Evolutionary conservation across 1,140 invertebrate genomes (phyloP), one percentile per base, ranked within the genome.

Genomic region (Procambarus virginalis): DNA sequence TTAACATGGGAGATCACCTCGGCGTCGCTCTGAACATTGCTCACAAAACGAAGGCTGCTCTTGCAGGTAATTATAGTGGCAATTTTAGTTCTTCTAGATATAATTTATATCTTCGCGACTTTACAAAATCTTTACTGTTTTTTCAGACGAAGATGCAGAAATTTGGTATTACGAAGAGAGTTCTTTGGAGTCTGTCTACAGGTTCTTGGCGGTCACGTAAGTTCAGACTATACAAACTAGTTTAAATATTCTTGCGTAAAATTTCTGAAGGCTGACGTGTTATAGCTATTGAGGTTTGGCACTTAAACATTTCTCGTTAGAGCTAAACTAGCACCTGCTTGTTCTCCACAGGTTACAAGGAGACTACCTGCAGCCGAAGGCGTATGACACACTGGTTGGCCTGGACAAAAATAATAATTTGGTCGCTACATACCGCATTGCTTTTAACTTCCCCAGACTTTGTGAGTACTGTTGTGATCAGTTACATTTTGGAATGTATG

Each of bases 101-200:
- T 55, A 10, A 55, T 55, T 55, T 8, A 8, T 8, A 55, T 55
- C 51, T 5, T 1, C 0, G 10, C 8, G 12, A 12, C 51, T 55
- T 55, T 55, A 55, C 4, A 3, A 12, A 4, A 12, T 20, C 60
- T 20, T 55, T 82, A 60, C 45, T 45, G 22, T 17, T 20, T 14
- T 82, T 82, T 0, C 84, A 85, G 84, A 76, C 17, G 77, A 85
- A 17, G 49, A 10, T 58, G 75, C 73, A 14, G 70, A 76, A 34
- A 45, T 85, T n/a, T 85, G 84, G 84, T 85, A 85, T 46, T 85
- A 60, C 51, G 75, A 60, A 45, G 84, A 85, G 49, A 34, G 10
- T 8, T 20, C 49, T 8, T 60, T 85, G n/a, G n/a, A 75, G 5
- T 22, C 49, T 20, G 12, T 85, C 22, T 45, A 75, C 84, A 85